Evolutionary conservation across 1,140 invertebrate species (phyloP).

Genomic region (Monochamus saltuarius): DNA sequence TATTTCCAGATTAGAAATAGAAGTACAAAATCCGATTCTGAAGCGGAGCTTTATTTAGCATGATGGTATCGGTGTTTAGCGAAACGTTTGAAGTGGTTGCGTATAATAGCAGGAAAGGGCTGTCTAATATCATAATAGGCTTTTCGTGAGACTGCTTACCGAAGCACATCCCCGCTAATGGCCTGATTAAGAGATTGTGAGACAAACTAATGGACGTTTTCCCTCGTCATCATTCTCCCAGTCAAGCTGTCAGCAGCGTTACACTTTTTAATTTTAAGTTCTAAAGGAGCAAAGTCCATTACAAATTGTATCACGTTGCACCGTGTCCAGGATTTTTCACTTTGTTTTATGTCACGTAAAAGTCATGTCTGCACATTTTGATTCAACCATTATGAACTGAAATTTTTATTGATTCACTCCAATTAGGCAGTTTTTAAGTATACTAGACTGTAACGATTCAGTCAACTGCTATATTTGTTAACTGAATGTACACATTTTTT

Average conservation of each 20-base stretch:
- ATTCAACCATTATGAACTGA: too few species aligned
- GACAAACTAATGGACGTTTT: conserved; percentile 40
- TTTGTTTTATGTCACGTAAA: too few species aligned
- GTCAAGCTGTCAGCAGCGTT: neutral
- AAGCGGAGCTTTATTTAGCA: conserved; percentile 17
- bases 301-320: neutral
- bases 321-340: too few species aligned
- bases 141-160: conserved; percentile 41
- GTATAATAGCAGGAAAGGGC: conserved; percentile 35
- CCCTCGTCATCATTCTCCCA: conserved; percentile 22
- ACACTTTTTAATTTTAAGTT: neutral
- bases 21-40: neutral
- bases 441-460: too few species aligned
- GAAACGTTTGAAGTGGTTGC: conserved; percentile 31
- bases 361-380: too few species aligned
- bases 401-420: too few species aligned
- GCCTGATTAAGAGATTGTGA: conserved; percentile 47
- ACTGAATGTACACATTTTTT: too few species aligned
- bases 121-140: conserved; percentile 48
- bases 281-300: neutral
- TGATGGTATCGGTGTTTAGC: conserved; percentile 20
- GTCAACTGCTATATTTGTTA: too few species aligned
- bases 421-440: too few species aligned
- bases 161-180: conserved; percentile 45
- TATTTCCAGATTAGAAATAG: too few species aligned